Conservation (phyloP, 2,888 invertebrate genomes). For the Pyrrhia umbra region DNA sequence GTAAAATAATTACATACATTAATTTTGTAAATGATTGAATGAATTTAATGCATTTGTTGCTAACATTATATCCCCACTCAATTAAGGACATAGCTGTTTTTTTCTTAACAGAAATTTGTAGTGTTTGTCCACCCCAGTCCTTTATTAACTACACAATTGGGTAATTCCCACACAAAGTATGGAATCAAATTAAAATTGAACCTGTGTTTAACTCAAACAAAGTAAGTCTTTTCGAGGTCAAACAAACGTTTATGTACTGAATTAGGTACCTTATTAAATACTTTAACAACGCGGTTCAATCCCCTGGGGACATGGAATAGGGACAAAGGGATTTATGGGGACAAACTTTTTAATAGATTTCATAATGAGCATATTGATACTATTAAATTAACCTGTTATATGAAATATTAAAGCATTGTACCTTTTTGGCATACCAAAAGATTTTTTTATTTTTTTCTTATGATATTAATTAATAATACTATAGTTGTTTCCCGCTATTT, state of each 20-base stretch:
- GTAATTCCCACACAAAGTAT: not conserved
- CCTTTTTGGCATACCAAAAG: too few species aligned
- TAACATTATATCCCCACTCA: too few species aligned
- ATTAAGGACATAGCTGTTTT: too few species aligned
- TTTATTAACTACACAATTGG: not conserved
- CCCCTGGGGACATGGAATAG: not conserved
- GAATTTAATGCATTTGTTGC: too few species aligned
- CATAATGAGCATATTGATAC: constrained; percentile 6
- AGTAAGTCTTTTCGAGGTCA: constrained; percentile 26
- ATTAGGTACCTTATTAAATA: constrained; percentile 49
- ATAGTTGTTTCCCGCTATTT: too few species aligned
- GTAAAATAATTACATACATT: too few species aligned
- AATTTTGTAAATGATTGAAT: too few species aligned
- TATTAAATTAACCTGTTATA: not conserved
- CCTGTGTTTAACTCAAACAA: constrained; percentile 26
- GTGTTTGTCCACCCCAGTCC: too few species aligned
- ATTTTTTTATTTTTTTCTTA: too few species aligned
- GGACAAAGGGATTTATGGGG: constrained; percentile 31
- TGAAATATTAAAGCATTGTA: too few species aligned
- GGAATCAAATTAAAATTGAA: constrained; percentile 35
- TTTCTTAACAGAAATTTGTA: too few species aligned
- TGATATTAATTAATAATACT: too few species aligned
- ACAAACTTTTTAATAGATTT: constrained; percentile 45
- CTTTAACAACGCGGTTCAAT: constrained; percentile 23
- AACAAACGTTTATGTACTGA: constrained; percentile 28